Evolutionary conservation across 2,113 vertebrate genomes (phyloP), one percentile per base, ranked within the genome.

Genomic region (Rhodinocichla rosea): DNA sequence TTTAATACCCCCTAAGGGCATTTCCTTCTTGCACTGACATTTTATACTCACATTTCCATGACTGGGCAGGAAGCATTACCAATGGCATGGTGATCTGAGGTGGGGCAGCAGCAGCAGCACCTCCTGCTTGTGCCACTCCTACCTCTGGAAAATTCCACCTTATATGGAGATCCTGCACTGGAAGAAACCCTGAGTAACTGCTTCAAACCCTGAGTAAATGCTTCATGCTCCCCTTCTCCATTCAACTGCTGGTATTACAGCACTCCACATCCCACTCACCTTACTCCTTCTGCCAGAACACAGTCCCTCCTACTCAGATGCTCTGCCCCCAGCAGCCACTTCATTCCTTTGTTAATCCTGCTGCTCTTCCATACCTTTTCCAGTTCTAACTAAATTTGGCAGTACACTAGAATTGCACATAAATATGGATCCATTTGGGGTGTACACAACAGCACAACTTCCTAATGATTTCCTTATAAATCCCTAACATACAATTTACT

Each of bases 41-140:
- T 71, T 53, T 24, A 26, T n/a, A n/a, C 28, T 52, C 6, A 1
- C 3, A 2, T 44, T 86, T 57, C n/a, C 55, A 28, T 18, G 30
- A 21, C 39, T 26, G 10, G 5, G 16, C 47, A 39, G 60, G 82
- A 67, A 57, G 50, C 40, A 53, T 57, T 68, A 77, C 27, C 32
- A 64, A 9, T n/a, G 15, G 53, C 16, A 1, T 30, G 37, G 87
- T 1, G 4, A 37, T 24, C 24, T 0, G 4, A 59, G 11, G 5
- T 2, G 21, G 7, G 4, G 8, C 71, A 81, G 52, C 74, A 87
- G 81, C 73, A 67, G 42, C 81, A 87, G 87, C 74, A 73, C 30
- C 35, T 45, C 67, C 85, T 73, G 70, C 81, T 32, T 10, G 16
- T 26, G 81, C 53, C 18, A 33, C 79, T 68, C 52, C 62, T 42